These are phyloP conservation scores for Nerophis lumbriciformis DNA, from an alignment of 2,113 vertebrate species.

Conservation along the genomic window DNA sequence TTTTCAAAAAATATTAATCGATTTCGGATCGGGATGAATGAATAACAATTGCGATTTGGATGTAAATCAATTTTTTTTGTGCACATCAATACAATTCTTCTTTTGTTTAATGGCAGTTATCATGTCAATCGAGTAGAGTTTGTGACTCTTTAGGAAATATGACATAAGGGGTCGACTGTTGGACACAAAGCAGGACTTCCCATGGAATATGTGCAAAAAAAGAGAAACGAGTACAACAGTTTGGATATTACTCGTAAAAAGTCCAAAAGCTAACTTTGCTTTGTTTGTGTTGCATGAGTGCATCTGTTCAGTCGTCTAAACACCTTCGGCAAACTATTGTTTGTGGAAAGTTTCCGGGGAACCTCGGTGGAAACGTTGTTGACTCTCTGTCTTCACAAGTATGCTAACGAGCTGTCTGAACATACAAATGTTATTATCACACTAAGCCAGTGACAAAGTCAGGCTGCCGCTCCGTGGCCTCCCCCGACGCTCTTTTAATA, in stretches of 20 bases:
- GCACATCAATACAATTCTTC: too few relatives aligned
- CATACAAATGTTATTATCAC: constrained; percentile 50
- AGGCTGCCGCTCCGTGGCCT: constrained; percentile 4
- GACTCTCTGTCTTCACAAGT: constrained; percentile 37
- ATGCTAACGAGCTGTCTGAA: constrained; percentile 55
- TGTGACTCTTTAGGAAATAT: too few relatives aligned
- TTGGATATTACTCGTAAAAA: not conserved
- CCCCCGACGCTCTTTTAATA: constrained; percentile 42
- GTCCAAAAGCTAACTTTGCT: constrained; percentile 7
- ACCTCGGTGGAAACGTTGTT: constrained; percentile 45
- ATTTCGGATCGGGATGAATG: too few relatives aligned
- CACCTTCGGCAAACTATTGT: constrained; percentile 40
- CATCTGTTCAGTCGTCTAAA: constrained; percentile 38
- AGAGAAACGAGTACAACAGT: not conserved
- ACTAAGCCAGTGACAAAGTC: constrained; percentile 35
- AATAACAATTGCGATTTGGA: too few relatives aligned
- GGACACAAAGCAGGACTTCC: too few relatives aligned
- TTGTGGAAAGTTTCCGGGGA: constrained; percentile 42
- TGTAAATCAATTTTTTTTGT: too few relatives aligned
- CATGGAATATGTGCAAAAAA: too few relatives aligned
- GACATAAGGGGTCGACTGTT: too few relatives aligned
- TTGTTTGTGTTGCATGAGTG: constrained; percentile 19
- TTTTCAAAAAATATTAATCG: too few relatives aligned
- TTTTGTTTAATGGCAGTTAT: too few relatives aligned
- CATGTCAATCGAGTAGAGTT: too few relatives aligned